Evolutionary conservation across 1,140 invertebrate species (phyloP).

Genomic region (Metaphire vulgaris): DNA sequence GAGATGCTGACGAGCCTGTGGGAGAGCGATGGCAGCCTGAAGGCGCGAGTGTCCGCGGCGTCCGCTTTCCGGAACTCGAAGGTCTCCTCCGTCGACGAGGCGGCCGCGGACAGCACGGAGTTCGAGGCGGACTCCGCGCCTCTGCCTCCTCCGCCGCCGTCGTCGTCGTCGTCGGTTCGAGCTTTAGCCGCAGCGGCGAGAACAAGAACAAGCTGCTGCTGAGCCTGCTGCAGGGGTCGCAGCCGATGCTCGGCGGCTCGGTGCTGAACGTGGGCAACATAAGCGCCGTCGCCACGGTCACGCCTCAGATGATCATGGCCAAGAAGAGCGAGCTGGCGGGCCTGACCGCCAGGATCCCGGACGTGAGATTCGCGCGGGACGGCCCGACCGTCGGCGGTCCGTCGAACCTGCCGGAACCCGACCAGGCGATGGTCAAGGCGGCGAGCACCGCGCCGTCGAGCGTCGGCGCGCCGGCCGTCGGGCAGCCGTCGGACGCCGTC

Average conservation of each 20-base stretch:
- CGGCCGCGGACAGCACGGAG: slow-evolving; percentile 36
- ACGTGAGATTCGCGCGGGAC: not conserved
- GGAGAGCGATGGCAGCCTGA: slow-evolving; percentile 32
- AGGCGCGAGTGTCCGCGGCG: slow-evolving; percentile 36
- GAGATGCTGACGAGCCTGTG: slow-evolving; percentile 32
- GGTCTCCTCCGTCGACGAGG: slow-evolving; percentile 32
- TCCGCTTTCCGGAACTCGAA: slow-evolving; percentile 25
- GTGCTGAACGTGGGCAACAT: slow-evolving; percentile 51
- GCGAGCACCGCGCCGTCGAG: not conserved
- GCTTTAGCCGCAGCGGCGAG: too few relatives aligned
- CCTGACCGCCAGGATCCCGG: not conserved
- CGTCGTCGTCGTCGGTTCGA: slow-evolving; percentile 48
- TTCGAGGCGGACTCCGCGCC: slow-evolving; percentile 33
- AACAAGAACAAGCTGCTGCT: slow-evolving; percentile 79
- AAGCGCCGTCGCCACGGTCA: slow-evolving; percentile 18
- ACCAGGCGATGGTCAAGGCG: not conserved
- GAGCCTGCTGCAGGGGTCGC: slow-evolving; percentile 67
- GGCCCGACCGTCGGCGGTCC: too few relatives aligned
- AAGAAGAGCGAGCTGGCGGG: not conserved
- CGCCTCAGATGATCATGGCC: slow-evolving; percentile 22
- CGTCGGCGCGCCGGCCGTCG: not conserved
- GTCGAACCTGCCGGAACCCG: not conserved
- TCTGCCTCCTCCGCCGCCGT: not conserved
- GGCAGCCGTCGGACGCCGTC: not conserved
- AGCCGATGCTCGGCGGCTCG: slow-evolving; percentile 62